These are phyloP conservation scores for Morpho deidamia DNA, from an alignment of 2,888 invertebrate genomes.

Conservation along the genomic window DNA sequence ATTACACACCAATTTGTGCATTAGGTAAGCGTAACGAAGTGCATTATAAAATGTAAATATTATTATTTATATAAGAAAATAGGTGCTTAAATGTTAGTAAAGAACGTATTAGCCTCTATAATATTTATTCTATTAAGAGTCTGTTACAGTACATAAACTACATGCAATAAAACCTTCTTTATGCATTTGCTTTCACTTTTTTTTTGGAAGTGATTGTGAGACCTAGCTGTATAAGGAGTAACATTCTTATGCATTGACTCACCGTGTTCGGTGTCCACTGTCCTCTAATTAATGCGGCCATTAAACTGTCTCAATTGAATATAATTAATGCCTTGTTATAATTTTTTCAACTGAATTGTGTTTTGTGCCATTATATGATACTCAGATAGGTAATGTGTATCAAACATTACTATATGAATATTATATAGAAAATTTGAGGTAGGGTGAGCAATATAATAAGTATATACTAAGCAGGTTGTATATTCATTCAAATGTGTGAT, in stretches of 20 bases:
- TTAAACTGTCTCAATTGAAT: slow-evolving; percentile 26
- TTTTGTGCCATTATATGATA: too few species aligned
- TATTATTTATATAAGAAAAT: slow-evolving; percentile 9
- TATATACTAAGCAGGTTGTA: too few species aligned
- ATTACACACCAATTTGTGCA: too few species aligned
- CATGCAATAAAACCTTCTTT: slow-evolving; percentile 2
- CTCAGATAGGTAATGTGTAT: too few species aligned
- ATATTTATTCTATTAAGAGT: too few species aligned
- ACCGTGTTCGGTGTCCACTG: slow-evolving; percentile 32
- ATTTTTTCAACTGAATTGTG: not conserved
- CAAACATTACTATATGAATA: too few species aligned
- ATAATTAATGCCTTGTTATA: slow-evolving; percentile 4
- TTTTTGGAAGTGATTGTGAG: not conserved
- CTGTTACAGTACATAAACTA: not conserved
- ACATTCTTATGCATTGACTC: slow-evolving; percentile 50
- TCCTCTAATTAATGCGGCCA: slow-evolving; percentile 41
- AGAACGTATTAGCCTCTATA: too few species aligned
- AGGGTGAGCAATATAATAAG: too few species aligned
- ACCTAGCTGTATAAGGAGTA: slow-evolving; percentile 3
- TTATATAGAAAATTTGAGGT: too few species aligned
- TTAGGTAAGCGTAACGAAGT: too few species aligned
- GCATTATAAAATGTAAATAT: slow-evolving; percentile 1
- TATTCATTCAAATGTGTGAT: too few species aligned
- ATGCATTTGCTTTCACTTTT: slow-evolving; percentile 5
- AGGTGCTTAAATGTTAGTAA: too few species aligned